Conservation (phyloP, 2,797 vertebrate species). For the Thripadectes ignobilis region DNA sequence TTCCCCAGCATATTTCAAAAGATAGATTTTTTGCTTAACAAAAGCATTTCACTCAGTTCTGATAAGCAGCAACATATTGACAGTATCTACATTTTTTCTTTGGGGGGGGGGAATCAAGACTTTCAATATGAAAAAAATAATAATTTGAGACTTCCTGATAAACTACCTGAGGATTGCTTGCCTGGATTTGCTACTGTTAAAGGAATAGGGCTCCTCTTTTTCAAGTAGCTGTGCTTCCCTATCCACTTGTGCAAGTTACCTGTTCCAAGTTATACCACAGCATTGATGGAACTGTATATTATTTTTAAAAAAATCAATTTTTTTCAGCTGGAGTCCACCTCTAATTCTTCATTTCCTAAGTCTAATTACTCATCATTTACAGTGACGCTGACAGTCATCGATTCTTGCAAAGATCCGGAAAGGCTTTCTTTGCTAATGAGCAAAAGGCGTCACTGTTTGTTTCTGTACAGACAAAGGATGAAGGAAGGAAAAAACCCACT, state of each 20-base stretch:
- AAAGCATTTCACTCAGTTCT: not conserved
- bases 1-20: not conserved
- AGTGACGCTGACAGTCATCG: constrained; percentile 5
- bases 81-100: not conserved
- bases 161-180: not conserved
- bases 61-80: not conserved
- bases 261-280: not conserved
- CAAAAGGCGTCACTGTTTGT: not conserved
- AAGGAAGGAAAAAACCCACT: not conserved
- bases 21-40: not conserved
- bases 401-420: constrained; percentile 55
- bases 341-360: constrained; percentile 36
- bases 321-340: not conserved
- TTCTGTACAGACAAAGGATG: not conserved
- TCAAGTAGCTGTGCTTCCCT: not conserved
- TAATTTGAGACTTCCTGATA: not conserved
- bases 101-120: not conserved
- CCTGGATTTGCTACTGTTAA: not conserved
- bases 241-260: not conserved
- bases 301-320: not conserved
- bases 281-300: not conserved
- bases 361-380: constrained; percentile 41
- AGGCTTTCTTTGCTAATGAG: constrained; percentile 46
- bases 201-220: not conserved
- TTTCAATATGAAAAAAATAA: not conserved